These are phyloP conservation scores for Camponotus floridanus DNA, from an alignment of 1,140 invertebrate genomes.

Conservation along the genomic window DNA sequence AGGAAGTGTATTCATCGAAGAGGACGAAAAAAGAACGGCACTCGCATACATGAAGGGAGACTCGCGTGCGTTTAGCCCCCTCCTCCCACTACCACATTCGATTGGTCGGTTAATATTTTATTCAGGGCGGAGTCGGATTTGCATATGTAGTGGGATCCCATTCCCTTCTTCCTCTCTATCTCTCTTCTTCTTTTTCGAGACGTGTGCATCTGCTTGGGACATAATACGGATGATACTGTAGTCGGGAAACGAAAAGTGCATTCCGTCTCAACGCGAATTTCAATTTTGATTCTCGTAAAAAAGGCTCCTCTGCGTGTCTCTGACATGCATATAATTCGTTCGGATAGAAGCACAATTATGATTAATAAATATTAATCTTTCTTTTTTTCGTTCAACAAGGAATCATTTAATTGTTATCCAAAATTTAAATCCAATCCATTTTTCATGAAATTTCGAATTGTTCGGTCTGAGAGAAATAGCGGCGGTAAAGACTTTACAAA, in stretches of 20 bases:
- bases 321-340: background rate
- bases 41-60: constrained; percentile 47
- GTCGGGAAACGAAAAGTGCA: constrained; percentile 52
- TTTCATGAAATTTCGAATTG: background rate
- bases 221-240: constrained; percentile 71
- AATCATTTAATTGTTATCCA: background rate
- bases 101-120: constrained; percentile 80
- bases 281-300: constrained; percentile 23
- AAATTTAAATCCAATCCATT: background rate
- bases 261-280: constrained; percentile 15
- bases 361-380: constrained; percentile 14
- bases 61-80: constrained; percentile 69
- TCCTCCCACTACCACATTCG: constrained; percentile 60
- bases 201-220: constrained; percentile 72
- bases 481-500: background rate
- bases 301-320: too few relatives aligned
- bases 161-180: constrained; percentile 17
- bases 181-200: constrained; percentile 42
- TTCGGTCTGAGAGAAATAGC: background rate
- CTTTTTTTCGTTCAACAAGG: background rate
- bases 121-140: constrained; percentile 80
- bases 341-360: background rate
- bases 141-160: constrained; percentile 75
- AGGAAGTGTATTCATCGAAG: constrained; percentile 42
- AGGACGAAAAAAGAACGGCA: constrained; percentile 25